Base-by-base conservation (phyloP, 2,797 vertebrate species). In the Premnoplex brunnescens region DNA sequence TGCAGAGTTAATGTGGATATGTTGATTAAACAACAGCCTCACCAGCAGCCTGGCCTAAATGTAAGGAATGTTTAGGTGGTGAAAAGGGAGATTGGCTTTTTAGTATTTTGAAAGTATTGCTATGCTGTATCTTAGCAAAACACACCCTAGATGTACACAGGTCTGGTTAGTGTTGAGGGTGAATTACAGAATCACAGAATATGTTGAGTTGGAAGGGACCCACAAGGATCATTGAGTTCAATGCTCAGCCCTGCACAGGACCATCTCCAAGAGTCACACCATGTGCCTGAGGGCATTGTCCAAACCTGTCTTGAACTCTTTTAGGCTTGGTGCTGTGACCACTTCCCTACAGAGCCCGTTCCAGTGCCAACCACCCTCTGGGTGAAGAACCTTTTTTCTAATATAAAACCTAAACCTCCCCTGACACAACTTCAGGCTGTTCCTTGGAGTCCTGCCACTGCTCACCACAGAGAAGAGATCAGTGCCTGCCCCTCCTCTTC, bases 141-240 rank as follows among this genome's bases (percentile, higher is more conserved):
- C 12, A 4, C 24, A n/a, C 4, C 21, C 22, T 8, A 7, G 26
- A 4, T 27, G 16, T 55, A 18, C 49, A 10, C 14, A 2, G 5
- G n/a, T 76, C 34, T 46, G 30, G 8, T 74, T 55, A 49, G 39
- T 3, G 2, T 24, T 8, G 8, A 55, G n/a, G 28, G 39, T 32
- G 32, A 44, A 44, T n/a, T 44, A 44, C 30, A 64, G 30, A 63
- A 63, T 17, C 60, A 43, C 30, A 23, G 21, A 64, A 16, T 64
- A 26, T 26, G 41, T 17, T 23, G 7, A 63, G 60, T 63, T 43
- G 14, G 41, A 63, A 44, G 21, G 15, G 21, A 63, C 41, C 14
- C 14, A 32, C 30, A 32, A n/a, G 22, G 30, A n/a, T 44, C 30
- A n/a, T 23, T 5, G 30, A 32, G 21, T 44, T 32, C 21, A 63